Evolutionary conservation across 2,797 vertebrate species (phyloP), one percentile per base, ranked within the genome.

Genomic region (Alauda arvensis): DNA sequence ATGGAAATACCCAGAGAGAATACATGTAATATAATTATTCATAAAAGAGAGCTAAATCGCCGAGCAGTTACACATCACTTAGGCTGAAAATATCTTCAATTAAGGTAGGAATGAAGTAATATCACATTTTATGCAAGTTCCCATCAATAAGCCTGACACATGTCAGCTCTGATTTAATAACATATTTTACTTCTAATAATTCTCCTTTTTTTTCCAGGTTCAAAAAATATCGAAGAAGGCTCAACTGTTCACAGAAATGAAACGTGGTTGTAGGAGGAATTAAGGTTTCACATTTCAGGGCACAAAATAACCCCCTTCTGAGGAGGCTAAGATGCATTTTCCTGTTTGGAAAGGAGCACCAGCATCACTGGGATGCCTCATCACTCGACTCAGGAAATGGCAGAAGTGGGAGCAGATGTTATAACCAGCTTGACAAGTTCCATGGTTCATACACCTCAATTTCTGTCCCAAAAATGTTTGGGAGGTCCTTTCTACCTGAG

Each of bases 71-170:
- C 91, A 91, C 91, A 95, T 87, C 94, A 89, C 91, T 94, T 95
- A 94, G 77, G 87, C 91, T 94, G 87, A 95, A 95, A 95, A 95
- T 95, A 95, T 93, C 94, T 91, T 92, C 94, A 95, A 85, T 94
- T 95, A 94, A 94, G 87, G 90, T 93, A 92, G 85, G 88, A 95
- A 95, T 95, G 89, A 93, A 94, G 91, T 84, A 93, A 91, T 82
- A 94, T 92, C 79, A 79, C 87, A 91, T 95, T 91, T 95, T 95
- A 93, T 90, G 90, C 85, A 91, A 93, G 88, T 90, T 91, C 88
- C 88, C 91, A 92, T 95, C 93, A 94, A 92, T 93, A 95, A 92
- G 52, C 88, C 65, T 93, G 91, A 95, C 91, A 94, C 70, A 91
- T 94, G 91, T 83, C 91, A 95, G 90, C 77, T 92, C 77, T 65